phyloP scores from a whole-genome alignment of 1,140 invertebrate genomes.

The Ceratosolen fusciceps region DNA sequence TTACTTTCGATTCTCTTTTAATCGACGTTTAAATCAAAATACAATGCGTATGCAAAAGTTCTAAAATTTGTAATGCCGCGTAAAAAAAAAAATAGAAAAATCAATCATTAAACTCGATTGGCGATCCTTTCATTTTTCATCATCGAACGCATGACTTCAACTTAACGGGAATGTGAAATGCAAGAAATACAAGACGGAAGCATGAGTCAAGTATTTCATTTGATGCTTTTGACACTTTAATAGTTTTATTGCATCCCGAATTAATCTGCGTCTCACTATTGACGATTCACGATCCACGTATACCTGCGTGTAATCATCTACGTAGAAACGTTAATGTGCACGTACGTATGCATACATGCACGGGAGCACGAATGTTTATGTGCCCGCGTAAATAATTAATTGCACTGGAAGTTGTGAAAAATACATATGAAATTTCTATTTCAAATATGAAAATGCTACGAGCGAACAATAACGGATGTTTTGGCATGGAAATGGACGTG shows the following conservation, averaged over 20 bases:
- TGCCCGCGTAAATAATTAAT: too few relatives aligned
- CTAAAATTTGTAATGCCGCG: too few relatives aligned
- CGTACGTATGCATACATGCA: not conserved
- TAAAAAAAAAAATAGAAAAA: not conserved
- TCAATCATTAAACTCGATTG: not conserved
- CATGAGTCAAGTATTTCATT: constrained; percentile 14
- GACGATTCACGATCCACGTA: not conserved
- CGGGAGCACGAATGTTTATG: too few relatives aligned
- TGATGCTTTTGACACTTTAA: not conserved
- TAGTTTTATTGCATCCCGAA: not conserved
- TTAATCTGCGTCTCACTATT: not conserved
- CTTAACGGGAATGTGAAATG: constrained; percentile 4
- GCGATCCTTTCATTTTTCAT: not conserved
- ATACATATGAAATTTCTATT: too few relatives aligned
- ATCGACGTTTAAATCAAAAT: too few relatives aligned
- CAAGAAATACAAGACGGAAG: not conserved
- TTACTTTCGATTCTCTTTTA: too few relatives aligned
- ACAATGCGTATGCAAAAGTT: too few relatives aligned
- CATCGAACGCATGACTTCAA: constrained; percentile 23
- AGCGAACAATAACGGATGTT: too few relatives aligned
- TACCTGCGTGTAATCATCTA: not conserved
- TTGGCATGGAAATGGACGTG: too few relatives aligned
- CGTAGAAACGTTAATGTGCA: not conserved
- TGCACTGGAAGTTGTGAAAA: too few relatives aligned
- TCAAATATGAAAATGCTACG: too few relatives aligned